Evolutionary conservation across 1,140 invertebrate genomes (phyloP), one percentile per base, ranked within the genome.

Genomic region (Thaumatotibia leucotreta): DNA sequence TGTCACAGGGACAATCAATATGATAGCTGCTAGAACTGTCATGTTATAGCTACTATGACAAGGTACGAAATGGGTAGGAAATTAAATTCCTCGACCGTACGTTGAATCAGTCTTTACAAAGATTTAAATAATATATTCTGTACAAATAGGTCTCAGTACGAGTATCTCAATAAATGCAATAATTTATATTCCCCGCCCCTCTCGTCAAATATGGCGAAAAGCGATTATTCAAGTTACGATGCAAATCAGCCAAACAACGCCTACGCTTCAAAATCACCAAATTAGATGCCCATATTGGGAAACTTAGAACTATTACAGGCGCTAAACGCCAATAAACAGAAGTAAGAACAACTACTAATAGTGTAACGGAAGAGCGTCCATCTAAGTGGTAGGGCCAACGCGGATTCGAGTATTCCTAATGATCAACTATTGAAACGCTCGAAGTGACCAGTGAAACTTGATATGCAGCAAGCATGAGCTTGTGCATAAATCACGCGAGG

Each of bases 361-460:
- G 69, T 73, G 80, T 82, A 84, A 82, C 84, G 86, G 86, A 89
- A 88, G 86, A 79, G 69, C 72, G 69, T 69, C 77, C 76, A 80
- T 83, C 82, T 80, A 82, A 82, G 80, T 82, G 70, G 76, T 73
- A 72, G 70, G 66, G 76, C 68, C n/a, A 45, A 45, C 39, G 39
- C 17, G 2, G 5, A 1, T 45, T 17, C 39, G n/a, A 2, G 27
- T 45, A n/a, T 45, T 45, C 20, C 5, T 0, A 45, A 6, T 20
- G 39, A 72, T 73, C 68, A 72, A 67, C 69, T 77, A 82, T 79
- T 84, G 83, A 84, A 9, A 17, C 6, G 17, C 14, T 45, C 39
- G 9, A 45, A 4, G 6, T n/a, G n/a, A 45, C 39, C 5, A 45
- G 17, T 45, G 5, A 20, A 8, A 45, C 11, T 14, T n/a, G n/a